A percentile compares a stretch with the other conserved stretches of the same genome.
Evolutionary conservation across 2,113 vertebrate species (phyloP).

Genomic region (Uria aalge): DNA sequence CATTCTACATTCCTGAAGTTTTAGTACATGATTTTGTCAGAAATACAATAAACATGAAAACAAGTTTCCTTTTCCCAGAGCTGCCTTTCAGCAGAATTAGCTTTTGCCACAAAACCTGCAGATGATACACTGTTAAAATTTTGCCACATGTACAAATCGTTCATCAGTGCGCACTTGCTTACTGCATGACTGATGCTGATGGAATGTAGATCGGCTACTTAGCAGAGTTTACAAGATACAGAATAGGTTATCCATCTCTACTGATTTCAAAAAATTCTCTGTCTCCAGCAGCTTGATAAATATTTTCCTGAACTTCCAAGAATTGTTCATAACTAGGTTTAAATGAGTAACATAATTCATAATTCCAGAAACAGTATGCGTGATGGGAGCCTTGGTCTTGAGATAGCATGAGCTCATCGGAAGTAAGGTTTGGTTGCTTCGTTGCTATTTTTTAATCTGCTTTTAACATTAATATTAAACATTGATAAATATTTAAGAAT

Average conservation of each 20-base stretch:
- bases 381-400: not conserved
- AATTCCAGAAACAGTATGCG: not conserved
- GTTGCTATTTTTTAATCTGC: not conserved
- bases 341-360: not conserved
- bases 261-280: not conserved
- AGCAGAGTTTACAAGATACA: slow-evolving; percentile 33
- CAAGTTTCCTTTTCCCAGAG: slow-evolving; percentile 5
- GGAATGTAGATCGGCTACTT: slow-evolving; percentile 58
- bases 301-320: slow-evolving; percentile 27
- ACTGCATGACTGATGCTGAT: slow-evolving; percentile 47
- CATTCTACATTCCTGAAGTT: not conserved
- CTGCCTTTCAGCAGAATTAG: slow-evolving; percentile 16
- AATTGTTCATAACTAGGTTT: slow-evolving; percentile 15
- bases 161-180: slow-evolving; percentile 21
- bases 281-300: slow-evolving; percentile 11
- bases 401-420: not conserved
- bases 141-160: slow-evolving; percentile 59
- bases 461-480: slow-evolving; percentile 44
- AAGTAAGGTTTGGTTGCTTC: slow-evolving; percentile 4
- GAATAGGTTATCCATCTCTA: slow-evolving; percentile 20
- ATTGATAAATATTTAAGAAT: slow-evolving; percentile 43
- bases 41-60: slow-evolving; percentile 15
- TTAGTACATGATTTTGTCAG: not conserved
- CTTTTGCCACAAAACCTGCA: slow-evolving; percentile 13
- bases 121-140: slow-evolving; percentile 42